These are phyloP conservation scores for Chelmon rostratus DNA, from an alignment of 2,797 vertebrate genomes.

Conservation along the genomic window DNA sequence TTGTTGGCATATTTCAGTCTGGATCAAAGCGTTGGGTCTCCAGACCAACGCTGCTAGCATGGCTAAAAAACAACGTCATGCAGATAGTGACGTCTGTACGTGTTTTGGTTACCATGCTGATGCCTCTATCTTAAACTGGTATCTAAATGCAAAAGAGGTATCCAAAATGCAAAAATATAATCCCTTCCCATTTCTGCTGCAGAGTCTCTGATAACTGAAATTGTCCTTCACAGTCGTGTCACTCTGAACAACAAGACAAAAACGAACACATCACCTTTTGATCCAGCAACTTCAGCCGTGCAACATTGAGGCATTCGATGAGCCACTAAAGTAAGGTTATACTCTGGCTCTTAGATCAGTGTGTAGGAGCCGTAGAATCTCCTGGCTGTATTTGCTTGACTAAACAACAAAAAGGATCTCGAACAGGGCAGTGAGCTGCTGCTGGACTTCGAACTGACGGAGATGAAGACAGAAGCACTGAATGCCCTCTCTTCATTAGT, in stretches of 20 bases:
- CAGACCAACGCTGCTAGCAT: background rate
- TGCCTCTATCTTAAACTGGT: background rate
- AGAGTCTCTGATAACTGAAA: background rate
- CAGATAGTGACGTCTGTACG: background rate
- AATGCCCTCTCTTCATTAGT: background rate
- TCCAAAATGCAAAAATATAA: conserved; percentile 31
- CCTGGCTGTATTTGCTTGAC: background rate
- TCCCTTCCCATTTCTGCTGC: conserved; percentile 2
- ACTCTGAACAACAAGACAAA: background rate
- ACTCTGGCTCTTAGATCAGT: background rate
- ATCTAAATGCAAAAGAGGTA: conserved; percentile 34
- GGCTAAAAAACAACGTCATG: background rate
- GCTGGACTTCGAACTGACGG: background rate
- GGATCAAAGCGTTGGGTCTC: background rate
- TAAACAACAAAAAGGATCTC: background rate
- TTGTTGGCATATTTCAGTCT: background rate
- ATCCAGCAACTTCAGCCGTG: background rate
- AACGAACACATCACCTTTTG: background rate
- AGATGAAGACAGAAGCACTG: background rate
- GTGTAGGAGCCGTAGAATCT: background rate
- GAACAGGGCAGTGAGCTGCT: background rate
- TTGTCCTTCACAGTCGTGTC: background rate
- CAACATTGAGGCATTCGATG: background rate
- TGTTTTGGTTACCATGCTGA: conserved; percentile 15
- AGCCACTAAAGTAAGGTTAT: background rate